Evolutionary conservation across 64 coral and sea anemone species (phyloP).

Genomic region (Anthopleura sola): DNA sequence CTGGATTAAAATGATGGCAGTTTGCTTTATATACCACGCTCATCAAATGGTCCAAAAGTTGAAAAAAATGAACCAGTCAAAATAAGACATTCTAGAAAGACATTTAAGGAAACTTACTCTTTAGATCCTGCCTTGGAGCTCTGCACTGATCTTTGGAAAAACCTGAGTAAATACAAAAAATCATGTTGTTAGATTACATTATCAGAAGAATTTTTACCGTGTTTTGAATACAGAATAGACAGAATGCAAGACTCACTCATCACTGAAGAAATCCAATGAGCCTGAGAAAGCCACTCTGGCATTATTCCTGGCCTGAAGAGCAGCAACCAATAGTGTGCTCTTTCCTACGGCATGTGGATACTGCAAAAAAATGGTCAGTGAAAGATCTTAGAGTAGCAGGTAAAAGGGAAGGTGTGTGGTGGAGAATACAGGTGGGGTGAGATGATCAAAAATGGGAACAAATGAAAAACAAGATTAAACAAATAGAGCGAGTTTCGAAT

Average conservation of each 20-base stretch:
- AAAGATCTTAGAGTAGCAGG: background rate
- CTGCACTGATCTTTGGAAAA: slow-evolving; percentile 86
- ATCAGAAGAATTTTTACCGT: background rate
- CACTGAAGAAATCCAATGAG: slow-evolving; percentile 97
- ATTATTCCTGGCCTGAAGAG: slow-evolving; percentile 96
- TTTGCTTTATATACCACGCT: too few species aligned
- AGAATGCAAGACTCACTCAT: slow-evolving; percentile 74
- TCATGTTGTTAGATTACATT: background rate
- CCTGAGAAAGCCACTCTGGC: slow-evolving; percentile 95
- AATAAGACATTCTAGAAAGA: background rate
- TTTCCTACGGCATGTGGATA: slow-evolving; percentile 96
- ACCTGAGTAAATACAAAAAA: slow-evolving; percentile 43
- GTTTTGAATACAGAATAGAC: too few species aligned
- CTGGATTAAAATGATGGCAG: too few species aligned
- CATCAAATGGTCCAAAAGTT: too few species aligned
- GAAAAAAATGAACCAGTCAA: too few species aligned
- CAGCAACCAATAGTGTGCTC: slow-evolving; percentile 91
- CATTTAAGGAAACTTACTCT: slow-evolving; percentile 56
- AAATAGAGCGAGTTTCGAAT: too few species aligned
- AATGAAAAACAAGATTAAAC: too few species aligned
- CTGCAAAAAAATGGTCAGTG: slow-evolving; percentile 5
- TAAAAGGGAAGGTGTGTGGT: too few species aligned
- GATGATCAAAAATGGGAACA: too few species aligned
- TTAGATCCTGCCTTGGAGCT: slow-evolving; percentile 75
- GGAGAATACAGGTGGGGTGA: too few species aligned